Conservation (phyloP, 2,113 vertebrate genomes). For the Ariopsis seemanni region DNA sequence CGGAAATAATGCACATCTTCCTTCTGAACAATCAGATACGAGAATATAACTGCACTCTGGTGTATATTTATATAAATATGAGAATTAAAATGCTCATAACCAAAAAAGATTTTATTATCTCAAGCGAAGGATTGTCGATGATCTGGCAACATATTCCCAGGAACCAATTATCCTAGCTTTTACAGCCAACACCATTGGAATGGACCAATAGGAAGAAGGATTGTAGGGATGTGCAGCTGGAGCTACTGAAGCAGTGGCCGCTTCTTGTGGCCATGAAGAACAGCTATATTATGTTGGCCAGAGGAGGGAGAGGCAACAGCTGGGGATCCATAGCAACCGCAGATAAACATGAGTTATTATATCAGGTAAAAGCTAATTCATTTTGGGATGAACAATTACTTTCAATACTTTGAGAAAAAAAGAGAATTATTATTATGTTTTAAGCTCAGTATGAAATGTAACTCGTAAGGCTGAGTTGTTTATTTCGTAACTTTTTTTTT, state of each 20-base stretch:
- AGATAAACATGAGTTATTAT: constrained; percentile 80
- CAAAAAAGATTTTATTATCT: no score
- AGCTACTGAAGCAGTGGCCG: constrained; percentile 57
- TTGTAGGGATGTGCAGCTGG: constrained; percentile 58
- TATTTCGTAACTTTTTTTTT: constrained; percentile 41
- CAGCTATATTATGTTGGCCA: constrained; percentile 50
- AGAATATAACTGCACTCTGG: neutral
- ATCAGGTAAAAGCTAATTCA: constrained; percentile 65
- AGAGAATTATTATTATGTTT: no score
- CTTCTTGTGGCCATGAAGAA: constrained; percentile 44
- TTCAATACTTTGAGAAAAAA: neutral
- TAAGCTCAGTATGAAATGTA: neutral
- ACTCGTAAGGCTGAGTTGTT: neutral
- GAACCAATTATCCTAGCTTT: neutral
- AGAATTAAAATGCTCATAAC: neutral
- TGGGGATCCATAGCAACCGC: constrained; percentile 74
- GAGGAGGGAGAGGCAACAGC: constrained; percentile 57
- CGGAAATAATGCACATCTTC: neutral
- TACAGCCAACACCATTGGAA: neutral
- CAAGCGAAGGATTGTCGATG: no score
- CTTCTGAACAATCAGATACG: neutral
- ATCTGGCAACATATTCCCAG: constrained; percentile 6
- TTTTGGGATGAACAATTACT: constrained; percentile 47
- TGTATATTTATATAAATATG: neutral
- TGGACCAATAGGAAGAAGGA: constrained; percentile 61